Base-by-base conservation (phyloP, 2,797 vertebrate genomes). In the Apogon hyalosoma region DNA sequence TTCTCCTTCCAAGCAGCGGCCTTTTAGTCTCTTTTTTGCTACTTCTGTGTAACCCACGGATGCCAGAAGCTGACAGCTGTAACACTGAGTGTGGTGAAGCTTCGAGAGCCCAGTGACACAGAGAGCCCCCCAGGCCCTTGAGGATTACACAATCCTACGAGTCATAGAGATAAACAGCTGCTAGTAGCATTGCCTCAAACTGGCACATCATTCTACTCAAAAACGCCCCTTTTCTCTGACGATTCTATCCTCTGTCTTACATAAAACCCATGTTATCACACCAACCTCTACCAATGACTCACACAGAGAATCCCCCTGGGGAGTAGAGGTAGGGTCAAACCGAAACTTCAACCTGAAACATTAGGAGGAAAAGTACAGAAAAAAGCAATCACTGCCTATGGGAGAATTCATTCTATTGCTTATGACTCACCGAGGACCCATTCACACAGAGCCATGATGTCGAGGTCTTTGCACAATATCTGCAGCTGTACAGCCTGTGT, bases 121-220 rank as follows among this genome's bases (percentile, higher is more conserved):
- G 21, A 80, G 64, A 74, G 70, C 45, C 70, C 82, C 31, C 38
- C 10, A 16, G 55, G 63, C 63, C 71, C 65, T 38, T 24, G 67
- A 81, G 70, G 55, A 78, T 89, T 88, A 83, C 75, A 66, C 75
- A 90, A 87, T 77, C 50, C 52, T 49, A 65, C 53, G 7, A 85
- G 68, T 85, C 77, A 83, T 75, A 57, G 2, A 64, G 45, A 13
- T 31, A 72, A 87, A 75, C 82, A 87, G 79, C 79, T 87, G 86
- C 49, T 61, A 63, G 52, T 40, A 11, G 19, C 48, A 54, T 79
- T 77, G 40, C 57, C 21, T 41, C 58, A 52, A 58, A 57, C n/a
- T 42, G 71, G 48, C 39, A 61, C 66, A 52, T 46, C 33, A 11
- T 33, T 66, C 31, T 75, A 54, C 41, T 68, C 18, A 48, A 70